Base-by-base conservation (phyloP, 2,888 invertebrate genomes). In the Drosophila ezoana region DNA sequence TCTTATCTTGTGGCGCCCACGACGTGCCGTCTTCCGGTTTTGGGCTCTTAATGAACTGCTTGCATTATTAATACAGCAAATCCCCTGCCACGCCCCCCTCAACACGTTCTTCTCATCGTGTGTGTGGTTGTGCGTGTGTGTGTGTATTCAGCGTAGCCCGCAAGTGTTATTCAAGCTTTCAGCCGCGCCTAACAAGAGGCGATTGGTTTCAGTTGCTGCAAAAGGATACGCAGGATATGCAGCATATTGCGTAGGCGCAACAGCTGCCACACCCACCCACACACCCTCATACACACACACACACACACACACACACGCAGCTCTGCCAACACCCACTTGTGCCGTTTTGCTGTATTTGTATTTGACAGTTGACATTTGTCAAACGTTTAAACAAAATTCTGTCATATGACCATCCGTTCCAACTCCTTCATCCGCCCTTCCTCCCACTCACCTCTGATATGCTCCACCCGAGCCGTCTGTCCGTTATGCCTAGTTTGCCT, bases 291-390 rank as follows among this genome's bases (percentile, higher is more conserved):
- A 9, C 16, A 33, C 37, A 18, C 33, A 35, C 44, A 43, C 45
- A 16, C 61, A 57, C 41, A 48, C 41, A 20, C 16, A 49, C 52
- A 62, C 14, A 35, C 14, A 35, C 48, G 16, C 47, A 54, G 33
- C 37, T 62, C 47, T 49, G 79, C 60, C 43, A 47, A 71, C 79
- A 79, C 72, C 68, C 53, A 61, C 49, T 51, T 23, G 51, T 67
- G 76, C 70, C 77, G 69, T 67, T 79, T 69, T 72, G 76, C 76
- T 78, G 80, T 73, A 51, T 79, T 87, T 84, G 89, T 77, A 49
- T 76, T 79, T 84, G 89, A 89, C 89, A 87, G 85, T 85, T 86
- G 89, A 87, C 86, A 86, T 86, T 86, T 89, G 86, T 89, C 89
- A 86, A 81, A 81, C 76, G 85, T 81, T 83, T 86, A 78, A 81